phyloP scores from a whole-genome alignment of 2,888 invertebrate species.

The Odontomyia ornata region DNA sequence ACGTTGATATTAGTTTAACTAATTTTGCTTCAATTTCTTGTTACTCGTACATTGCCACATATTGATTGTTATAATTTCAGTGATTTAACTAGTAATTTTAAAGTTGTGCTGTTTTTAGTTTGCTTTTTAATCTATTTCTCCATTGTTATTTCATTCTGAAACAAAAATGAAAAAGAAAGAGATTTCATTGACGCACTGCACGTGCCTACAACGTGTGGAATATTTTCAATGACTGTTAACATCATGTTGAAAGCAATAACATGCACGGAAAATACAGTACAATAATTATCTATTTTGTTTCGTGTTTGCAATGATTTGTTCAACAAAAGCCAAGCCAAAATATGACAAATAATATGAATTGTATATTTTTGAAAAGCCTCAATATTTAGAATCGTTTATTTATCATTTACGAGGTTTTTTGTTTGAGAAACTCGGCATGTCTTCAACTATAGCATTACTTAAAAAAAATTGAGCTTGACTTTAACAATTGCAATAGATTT shows the following conservation, averaged over 20 bases:
- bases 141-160: too few relatives aligned
- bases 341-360: constrained; percentile 30
- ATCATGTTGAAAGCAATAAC: too few relatives aligned
- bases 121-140: too few relatives aligned
- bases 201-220: too few relatives aligned
- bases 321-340: constrained; percentile 6
- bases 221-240: too few relatives aligned
- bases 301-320: neutral
- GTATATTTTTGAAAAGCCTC: neutral
- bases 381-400: constrained; percentile 13
- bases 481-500: too few relatives aligned
- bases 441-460: constrained; percentile 44
- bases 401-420: constrained; percentile 31
- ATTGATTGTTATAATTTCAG: too few relatives aligned
- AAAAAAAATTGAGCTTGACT: too few relatives aligned
- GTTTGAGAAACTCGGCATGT: constrained; percentile 41
- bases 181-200: too few relatives aligned
- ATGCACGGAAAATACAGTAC: neutral
- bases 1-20: neutral
- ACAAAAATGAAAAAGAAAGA: too few relatives aligned
- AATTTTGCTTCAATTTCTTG: neutral
- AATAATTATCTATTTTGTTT: constrained; percentile 17
- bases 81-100: too few relatives aligned
- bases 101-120: too few relatives aligned
- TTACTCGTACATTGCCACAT: neutral